Conservation (phyloP, 2,113 vertebrate genomes). For the Columba janthina region DNA sequence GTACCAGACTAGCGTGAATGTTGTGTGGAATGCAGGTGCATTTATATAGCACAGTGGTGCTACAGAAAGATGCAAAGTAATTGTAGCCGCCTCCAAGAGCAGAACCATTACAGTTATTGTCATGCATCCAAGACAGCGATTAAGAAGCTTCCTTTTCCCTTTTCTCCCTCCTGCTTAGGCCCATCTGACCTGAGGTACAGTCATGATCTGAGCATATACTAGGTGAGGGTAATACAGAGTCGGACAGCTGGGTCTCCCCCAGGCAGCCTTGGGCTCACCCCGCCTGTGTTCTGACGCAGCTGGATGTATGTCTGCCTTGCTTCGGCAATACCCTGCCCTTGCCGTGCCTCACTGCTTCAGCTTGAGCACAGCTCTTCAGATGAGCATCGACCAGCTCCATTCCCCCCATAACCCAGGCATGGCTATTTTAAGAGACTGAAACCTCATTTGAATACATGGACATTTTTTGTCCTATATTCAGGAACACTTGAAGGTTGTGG, state of each 20-base stretch:
- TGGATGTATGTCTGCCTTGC: neutral
- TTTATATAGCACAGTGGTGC: neutral
- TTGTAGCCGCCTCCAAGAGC: neutral
- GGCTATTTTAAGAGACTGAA: neutral
- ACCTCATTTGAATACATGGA: neutral
- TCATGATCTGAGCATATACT: neutral
- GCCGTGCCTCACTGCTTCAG: neutral
- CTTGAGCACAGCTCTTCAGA: neutral
- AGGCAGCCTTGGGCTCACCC: neutral
- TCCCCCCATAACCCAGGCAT: neutral
- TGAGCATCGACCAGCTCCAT: neutral
- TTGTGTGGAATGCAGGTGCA: neutral
- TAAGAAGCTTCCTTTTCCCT: neutral
- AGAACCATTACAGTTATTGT: neutral
- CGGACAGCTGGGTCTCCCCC: neutral
- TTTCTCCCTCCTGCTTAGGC: neutral
- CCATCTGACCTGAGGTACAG: neutral
- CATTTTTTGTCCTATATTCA: neutral
- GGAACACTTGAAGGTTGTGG: neutral
- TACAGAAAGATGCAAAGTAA: neutral
- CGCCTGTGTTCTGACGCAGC: neutral
- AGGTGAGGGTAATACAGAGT: neutral
- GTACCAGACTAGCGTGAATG: neutral
- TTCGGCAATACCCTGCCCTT: neutral
- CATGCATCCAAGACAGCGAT: neutral